Conservation (phyloP, 1,140 invertebrate species). For the Gryon sp. region DNA sequence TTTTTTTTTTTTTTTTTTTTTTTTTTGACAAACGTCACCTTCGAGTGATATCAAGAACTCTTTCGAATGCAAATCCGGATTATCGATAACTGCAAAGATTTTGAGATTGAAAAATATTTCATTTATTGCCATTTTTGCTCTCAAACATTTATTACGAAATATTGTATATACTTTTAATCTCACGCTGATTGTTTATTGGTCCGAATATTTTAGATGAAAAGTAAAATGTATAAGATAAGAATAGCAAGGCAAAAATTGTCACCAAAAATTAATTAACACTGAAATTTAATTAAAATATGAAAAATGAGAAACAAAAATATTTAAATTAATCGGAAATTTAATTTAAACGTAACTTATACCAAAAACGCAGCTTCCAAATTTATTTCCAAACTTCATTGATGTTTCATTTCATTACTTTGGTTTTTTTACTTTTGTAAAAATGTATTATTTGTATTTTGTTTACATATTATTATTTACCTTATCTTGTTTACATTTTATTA, state of each 20-base stretch:
- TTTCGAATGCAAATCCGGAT: slow-evolving; percentile 43
- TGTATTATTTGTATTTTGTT: too few relatives aligned
- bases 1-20: slow-evolving; percentile 8
- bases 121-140: slow-evolving; percentile 31
- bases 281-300: too few relatives aligned
- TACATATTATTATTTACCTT: too few relatives aligned
- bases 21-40: slow-evolving; percentile 3
- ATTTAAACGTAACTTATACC: too few relatives aligned
- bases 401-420: too few relatives aligned
- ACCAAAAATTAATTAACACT: not conserved
- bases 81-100: slow-evolving; percentile 27
- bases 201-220: not conserved
- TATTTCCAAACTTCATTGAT: too few relatives aligned
- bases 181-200: slow-evolving; percentile 6
- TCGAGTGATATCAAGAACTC: slow-evolving; percentile 28
- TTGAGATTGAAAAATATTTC: slow-evolving; percentile 45
- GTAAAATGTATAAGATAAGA: not conserved
- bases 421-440: too few relatives aligned
- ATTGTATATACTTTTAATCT: slow-evolving; percentile 30
- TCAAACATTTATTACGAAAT: slow-evolving; percentile 27
- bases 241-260: not conserved
- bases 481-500: too few relatives aligned
- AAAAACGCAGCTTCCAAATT: too few relatives aligned
- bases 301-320: too few relatives aligned
- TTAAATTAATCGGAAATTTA: too few relatives aligned